Percentiles rank a stretch among this genome's conserved stretches.
Conservation (phyloP, 2,888 invertebrate genomes). For the Eupeodes luniger region DNA sequence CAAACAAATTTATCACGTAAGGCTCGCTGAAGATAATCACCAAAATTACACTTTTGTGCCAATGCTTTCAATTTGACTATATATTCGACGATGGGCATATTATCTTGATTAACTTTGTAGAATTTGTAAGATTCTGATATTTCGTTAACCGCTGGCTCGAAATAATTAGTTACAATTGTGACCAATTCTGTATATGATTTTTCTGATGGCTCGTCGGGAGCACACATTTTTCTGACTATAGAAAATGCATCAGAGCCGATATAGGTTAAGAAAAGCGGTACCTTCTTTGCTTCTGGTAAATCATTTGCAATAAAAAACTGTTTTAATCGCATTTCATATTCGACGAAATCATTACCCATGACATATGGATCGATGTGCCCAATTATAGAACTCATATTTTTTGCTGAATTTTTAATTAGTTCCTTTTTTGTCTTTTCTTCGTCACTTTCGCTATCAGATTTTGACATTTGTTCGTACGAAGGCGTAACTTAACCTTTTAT, state of each 20-base stretch:
- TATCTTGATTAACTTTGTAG: conserved; percentile 29
- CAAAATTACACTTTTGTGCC: conserved; percentile 46
- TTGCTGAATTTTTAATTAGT: neutral
- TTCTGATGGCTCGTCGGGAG: neutral
- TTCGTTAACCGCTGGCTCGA: conserved; percentile 4
- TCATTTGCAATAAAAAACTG: conserved; percentile 57
- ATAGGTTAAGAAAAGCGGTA: conserved; percentile 22
- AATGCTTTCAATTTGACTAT: conserved; percentile 33
- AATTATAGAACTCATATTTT: conserved; percentile 46
- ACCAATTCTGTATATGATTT: conserved; percentile 12
- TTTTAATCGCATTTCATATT: conserved; percentile 61
- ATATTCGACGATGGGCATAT: conserved; percentile 25
- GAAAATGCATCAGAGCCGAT: conserved; percentile 28
- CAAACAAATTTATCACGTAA: conserved; percentile 36
- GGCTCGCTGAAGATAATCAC: conserved; percentile 11
- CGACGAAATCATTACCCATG: conserved; percentile 60
- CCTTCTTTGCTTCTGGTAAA: conserved; percentile 53
- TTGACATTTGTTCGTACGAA: neutral
- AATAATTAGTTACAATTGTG: conserved; percentile 4
- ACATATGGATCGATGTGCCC: conserved; percentile 65
- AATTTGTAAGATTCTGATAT: conserved; percentile 13
- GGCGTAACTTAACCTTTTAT: too few relatives aligned
- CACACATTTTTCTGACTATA: neutral
- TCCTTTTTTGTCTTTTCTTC: neutral
- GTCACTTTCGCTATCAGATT: neutral